phyloP scores from a whole-genome alignment of 2,113 vertebrate genomes.

The Columbina picui region DNA sequence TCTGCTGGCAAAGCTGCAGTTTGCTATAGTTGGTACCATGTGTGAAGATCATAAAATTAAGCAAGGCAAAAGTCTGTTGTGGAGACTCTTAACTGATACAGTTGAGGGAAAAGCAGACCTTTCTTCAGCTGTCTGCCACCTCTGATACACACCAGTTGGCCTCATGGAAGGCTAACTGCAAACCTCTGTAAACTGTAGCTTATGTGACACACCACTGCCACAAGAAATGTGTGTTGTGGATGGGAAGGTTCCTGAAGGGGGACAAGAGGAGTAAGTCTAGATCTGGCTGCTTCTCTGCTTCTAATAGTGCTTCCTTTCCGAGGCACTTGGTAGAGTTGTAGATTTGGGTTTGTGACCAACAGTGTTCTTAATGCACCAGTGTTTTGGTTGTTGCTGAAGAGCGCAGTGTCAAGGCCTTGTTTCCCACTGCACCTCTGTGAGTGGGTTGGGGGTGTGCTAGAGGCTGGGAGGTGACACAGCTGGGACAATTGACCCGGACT shows the following conservation, averaged over 20 bases:
- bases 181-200: not conserved
- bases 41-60: not conserved
- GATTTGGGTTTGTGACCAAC: not conserved
- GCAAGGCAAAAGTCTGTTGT: not conserved
- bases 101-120: not conserved
- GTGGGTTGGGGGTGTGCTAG: not conserved
- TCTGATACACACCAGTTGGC: not conserved
- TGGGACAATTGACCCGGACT: not conserved
- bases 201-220: not conserved
- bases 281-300: not conserved
- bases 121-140: not conserved
- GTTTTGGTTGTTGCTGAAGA: not conserved
- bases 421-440: not conserved
- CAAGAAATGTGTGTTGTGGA: not conserved
- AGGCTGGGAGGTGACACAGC: not conserved
- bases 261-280: not conserved
- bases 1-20: not conserved
- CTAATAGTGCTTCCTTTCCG: accelerated
- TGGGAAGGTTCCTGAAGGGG: not conserved
- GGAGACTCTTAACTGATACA: not conserved
- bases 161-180: not conserved
- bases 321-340: accelerated
- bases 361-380: not conserved
- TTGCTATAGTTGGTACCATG: not conserved
- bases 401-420: not conserved